Evolutionary conservation across 2,888 invertebrate genomes (phyloP), one percentile per base, ranked within the genome.

Genomic region (Steinernema hermaphroditum): DNA sequence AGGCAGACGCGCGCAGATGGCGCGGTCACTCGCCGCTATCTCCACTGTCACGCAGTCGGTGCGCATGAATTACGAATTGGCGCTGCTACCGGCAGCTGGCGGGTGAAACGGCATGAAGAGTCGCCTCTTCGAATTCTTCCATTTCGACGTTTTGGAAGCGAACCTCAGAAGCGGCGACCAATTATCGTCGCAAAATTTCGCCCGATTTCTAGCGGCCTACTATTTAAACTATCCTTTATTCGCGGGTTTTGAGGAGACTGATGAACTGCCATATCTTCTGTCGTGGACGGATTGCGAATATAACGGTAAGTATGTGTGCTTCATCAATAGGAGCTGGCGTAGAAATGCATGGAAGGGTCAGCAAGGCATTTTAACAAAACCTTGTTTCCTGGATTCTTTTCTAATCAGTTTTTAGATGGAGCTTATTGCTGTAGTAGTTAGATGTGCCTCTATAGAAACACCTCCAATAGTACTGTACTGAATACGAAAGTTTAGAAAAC

Each of bases 141-240:
- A 27, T 1, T 32, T 62, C 32, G 62, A 62, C 27, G 34, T 62
- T 62, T 29, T 62, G 32, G 62, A 62, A 9, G 62, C 27, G 32
- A 62, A 62, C 27, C 32, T 62, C 32, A 62, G 27, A n/a, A 29
- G 32, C 1, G 62, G 62, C 16, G 62, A 62, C 19, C 62, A 62
- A 32, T 34, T 62, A 19, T 62, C 62, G 6, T 62, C 62, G 8
- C 62, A 62, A 27, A 62, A 62, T 62, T 62, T 62, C 62, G 62
- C 62, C 34, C 62, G 62, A 62, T 62, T 62, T 19, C 62, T 62
- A 6, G 62, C 62, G 14, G 62, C 62, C 19, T 62, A 62, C 62
- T 62, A 62, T 32, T 27, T 62, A 2, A 62, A 62, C 19, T 62
- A 16, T 19, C 62, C 62, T 22, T 29, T 62, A 12, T 62, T 27